Evolutionary conservation across 2,113 vertebrate genomes (phyloP), one percentile per base, ranked within the genome.

Genomic region (Pantherophis guttatus): DNA sequence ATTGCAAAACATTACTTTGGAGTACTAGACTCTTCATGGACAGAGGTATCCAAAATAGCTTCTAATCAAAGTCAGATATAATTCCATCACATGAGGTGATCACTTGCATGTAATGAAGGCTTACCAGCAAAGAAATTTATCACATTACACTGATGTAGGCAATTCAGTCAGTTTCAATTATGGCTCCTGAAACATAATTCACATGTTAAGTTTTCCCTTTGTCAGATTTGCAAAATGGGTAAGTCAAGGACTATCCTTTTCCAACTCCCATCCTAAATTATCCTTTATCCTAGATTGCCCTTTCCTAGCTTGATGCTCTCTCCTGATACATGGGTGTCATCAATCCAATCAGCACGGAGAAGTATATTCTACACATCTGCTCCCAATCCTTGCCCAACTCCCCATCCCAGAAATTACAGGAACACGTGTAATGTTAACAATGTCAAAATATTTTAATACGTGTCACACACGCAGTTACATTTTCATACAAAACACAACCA

Each of bases 401-500:
- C 58, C 93, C 55, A 15, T 19, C 48, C 55, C 91, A 33, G 81
- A 93, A 88, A 93, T 94, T 91, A 91, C 86, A 96, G 89, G 97
- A 93, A 95, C 92, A 94, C 85, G 89, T 29, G 91, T 70, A 59
- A 33, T 33, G 3, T 19, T 19, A 95, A 94, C 96, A 96, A 92
- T 81, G 94, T 96, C 95, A 98, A 98, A 98, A 97, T 98, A 98
- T 98, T 98, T 98, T 98, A 98, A 98, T 98, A 98, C 97, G 97
- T 98, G 98, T 98, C 91, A 92, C 90, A 98, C 98, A 98, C 98
- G 98, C 97, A 95, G 95, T 96, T 97, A 98, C 97, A 98, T 97
- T 97, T 97, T 7, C 95, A 97, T 98, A 98, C 98, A 98, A 98
- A 98, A 87, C 95, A 97, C 95, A 97, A 95, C 44, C 59, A 95